A percentile compares a stretch with the other conserved stretches of the same genome.
These are phyloP conservation scores for Drosophila biarmipes DNA, from an alignment of 1,140 invertebrate species.

Conservation along the genomic window DNA sequence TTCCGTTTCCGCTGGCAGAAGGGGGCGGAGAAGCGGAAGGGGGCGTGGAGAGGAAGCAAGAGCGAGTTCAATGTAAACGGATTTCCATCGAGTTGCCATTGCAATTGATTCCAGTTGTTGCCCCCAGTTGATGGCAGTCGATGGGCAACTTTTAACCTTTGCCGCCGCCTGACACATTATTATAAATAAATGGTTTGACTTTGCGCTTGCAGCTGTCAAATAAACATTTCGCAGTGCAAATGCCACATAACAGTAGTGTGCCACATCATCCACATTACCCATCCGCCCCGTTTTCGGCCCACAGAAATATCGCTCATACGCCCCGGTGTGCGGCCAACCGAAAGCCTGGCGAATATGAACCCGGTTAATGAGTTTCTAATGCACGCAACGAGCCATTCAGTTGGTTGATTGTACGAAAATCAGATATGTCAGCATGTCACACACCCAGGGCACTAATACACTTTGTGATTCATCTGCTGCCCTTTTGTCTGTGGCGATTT, in stretches of 20 bases:
- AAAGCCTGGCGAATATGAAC: conserved; percentile 14
- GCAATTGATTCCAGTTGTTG: conserved; percentile 53
- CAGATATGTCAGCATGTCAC: conserved; percentile 53
- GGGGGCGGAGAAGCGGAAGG: not conserved
- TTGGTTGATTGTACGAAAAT: conserved; percentile 23
- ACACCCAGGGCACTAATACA: conserved; percentile 11
- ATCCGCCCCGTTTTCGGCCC: conserved; percentile 17
- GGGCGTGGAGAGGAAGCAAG: conserved; percentile 13
- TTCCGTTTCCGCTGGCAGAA: conserved; percentile 61
- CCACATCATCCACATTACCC: conserved; percentile 43
- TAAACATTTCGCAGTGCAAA: conserved; percentile 32
- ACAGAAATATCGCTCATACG: conserved; percentile 45
- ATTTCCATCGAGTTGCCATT: conserved; percentile 46
- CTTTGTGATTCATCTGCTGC: conserved; percentile 14
- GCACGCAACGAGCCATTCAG: conserved; percentile 59
- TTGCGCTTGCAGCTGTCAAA: conserved; percentile 40
- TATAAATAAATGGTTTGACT: conserved; percentile 54
- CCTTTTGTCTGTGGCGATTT: conserved; percentile 11
- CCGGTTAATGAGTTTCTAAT: conserved; percentile 48
- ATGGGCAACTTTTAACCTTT: conserved; percentile 78
- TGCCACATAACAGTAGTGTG: conserved; percentile 20
- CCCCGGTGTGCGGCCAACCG: conserved; percentile 22
- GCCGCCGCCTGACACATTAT: conserved; percentile 37
- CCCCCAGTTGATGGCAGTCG: conserved; percentile 38
- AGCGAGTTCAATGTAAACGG: conserved; percentile 47